A percentile compares a stretch with the other conserved stretches of the same genome.
Conservation (phyloP, 2,113 vertebrate genomes). For the Mesoclemmys tuberculata region DNA sequence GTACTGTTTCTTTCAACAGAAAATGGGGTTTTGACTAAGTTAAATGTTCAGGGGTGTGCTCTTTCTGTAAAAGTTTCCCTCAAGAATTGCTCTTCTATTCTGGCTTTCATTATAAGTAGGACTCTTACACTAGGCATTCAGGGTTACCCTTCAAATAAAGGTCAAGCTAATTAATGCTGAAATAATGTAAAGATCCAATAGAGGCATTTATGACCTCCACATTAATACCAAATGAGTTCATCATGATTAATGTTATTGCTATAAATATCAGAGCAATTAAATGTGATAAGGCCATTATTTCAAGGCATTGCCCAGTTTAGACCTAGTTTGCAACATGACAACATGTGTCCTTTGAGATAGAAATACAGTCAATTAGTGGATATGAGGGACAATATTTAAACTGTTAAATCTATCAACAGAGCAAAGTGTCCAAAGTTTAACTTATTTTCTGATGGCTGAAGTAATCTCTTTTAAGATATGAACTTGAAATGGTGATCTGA, state of each 20-base stretch:
- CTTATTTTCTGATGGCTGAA: background rate
- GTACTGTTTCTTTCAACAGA: background rate
- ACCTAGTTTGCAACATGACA: background rate
- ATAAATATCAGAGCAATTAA: constrained; percentile 14
- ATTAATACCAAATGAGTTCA: constrained; percentile 2
- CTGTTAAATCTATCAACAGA: background rate
- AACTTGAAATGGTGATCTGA: constrained; percentile 1
- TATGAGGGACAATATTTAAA: background rate
- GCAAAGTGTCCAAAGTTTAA: background rate
- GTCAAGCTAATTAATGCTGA: background rate
- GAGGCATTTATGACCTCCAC: background rate
- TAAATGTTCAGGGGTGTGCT: background rate
- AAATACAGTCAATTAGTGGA: background rate
- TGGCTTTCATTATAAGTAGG: background rate
- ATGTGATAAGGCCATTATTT: background rate
- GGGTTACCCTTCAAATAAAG: background rate
- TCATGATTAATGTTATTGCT: background rate
- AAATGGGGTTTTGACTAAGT: background rate
- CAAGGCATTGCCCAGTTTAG: background rate
- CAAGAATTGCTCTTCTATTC: background rate
- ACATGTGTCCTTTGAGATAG: background rate
- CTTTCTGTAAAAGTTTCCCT: background rate
- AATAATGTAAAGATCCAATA: background rate
- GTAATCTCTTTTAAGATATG: background rate
- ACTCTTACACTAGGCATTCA: background rate